A percentile compares a stretch with the other conserved stretches of the same genome.
Conservation (phyloP, 2,888 invertebrate genomes). For the Plebejus melissa region DNA sequence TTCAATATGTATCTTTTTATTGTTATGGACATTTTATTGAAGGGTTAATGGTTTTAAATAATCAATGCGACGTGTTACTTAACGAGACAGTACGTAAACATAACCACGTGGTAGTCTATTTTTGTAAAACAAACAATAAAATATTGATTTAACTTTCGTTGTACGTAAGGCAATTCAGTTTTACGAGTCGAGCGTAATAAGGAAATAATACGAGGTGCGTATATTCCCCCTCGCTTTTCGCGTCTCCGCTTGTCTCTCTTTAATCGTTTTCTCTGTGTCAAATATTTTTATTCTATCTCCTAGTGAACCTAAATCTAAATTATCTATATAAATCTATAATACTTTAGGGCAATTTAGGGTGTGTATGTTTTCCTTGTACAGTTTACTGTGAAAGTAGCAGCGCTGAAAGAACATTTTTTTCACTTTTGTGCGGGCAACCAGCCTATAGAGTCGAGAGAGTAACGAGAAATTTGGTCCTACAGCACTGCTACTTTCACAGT, state of each 20-base stretch:
- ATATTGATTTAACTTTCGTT: slow-evolving; percentile 16
- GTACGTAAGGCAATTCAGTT: not conserved
- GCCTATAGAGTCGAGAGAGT: no score
- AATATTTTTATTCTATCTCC: not conserved
- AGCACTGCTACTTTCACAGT: no score
- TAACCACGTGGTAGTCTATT: not conserved
- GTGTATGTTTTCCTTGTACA: no score
- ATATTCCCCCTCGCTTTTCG: not conserved
- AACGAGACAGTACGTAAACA: not conserved
- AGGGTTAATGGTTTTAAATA: slow-evolving; percentile 2
- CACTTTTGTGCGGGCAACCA: no score
- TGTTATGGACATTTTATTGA: not conserved
- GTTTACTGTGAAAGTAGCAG: no score
- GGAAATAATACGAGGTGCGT: not conserved
- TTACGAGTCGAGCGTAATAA: not conserved
- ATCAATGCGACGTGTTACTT: not conserved
- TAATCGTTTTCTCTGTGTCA: not conserved
- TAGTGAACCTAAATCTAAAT: no score
- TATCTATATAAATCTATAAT: no score
- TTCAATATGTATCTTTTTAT: not conserved
- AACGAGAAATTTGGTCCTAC: no score
- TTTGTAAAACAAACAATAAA: slow-evolving; percentile 14
- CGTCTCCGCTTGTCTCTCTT: not conserved
- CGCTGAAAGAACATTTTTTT: no score
- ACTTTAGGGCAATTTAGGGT: no score